A percentile compares a stretch with the other conserved stretches of the same genome.
These are phyloP conservation scores for Vidua macroura DNA, from an alignment of 2,113 vertebrate species.

Conservation along the genomic window DNA sequence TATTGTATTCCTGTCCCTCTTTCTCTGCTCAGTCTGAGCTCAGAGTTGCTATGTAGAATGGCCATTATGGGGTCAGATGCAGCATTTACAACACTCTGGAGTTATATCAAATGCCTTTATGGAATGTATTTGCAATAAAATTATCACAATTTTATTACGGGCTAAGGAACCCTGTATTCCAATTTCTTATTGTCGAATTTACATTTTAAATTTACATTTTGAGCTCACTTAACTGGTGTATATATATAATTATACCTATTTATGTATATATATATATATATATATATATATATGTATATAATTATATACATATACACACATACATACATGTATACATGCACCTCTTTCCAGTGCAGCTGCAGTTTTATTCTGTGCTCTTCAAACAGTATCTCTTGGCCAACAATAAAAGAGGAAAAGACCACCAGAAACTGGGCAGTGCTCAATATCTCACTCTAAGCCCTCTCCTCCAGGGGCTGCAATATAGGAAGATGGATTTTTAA, in stretches of 20 bases:
- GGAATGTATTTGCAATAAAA: neutral
- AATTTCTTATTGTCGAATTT: neutral
- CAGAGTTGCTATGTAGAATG: fast-evolving
- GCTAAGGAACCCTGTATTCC: neutral
- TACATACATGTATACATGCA: fast-evolving
- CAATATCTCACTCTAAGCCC: neutral
- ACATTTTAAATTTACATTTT: neutral
- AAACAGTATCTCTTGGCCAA: neutral
- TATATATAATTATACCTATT: neutral
- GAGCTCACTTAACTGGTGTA: neutral
- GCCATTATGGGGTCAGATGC: neutral
- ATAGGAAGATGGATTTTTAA: neutral
- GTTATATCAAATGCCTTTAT: neutral
- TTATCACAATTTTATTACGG: too few relatives aligned
- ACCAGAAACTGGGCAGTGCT: neutral
- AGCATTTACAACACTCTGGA: neutral
- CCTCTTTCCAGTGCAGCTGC: neutral
- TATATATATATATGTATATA: fast-evolving
- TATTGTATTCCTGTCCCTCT: neutral
- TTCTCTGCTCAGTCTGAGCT: neutral
- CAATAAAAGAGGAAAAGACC: neutral
- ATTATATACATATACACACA: fast-evolving
- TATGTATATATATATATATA: neutral
- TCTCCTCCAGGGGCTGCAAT: neutral
- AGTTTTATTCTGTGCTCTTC: neutral